Percentiles rank a stretch among this genome's conserved stretches.
phyloP scores from a whole-genome alignment of 2,888 invertebrate species.

The Stegana nigrithorax region DNA sequence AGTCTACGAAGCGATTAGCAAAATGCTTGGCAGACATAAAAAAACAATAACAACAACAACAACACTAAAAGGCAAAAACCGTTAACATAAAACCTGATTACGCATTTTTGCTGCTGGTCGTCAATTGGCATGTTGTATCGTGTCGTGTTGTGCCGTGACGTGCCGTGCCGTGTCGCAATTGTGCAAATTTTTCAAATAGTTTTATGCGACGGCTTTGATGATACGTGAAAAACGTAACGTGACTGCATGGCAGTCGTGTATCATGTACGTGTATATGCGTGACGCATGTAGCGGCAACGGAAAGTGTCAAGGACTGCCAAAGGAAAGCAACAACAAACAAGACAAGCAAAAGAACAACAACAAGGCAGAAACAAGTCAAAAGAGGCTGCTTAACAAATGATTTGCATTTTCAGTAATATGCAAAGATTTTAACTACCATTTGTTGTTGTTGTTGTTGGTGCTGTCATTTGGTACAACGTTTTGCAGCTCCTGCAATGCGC shows the following conservation, averaged over 20 bases:
- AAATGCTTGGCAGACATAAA: too few species aligned
- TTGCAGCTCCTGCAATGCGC: neutral
- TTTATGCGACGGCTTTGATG: too few species aligned
- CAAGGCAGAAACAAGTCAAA: neutral
- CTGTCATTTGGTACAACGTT: neutral
- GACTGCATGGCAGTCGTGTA: too few species aligned
- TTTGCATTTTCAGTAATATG: conserved; percentile 57
- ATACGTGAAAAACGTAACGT: too few species aligned
- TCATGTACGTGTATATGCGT: too few species aligned
- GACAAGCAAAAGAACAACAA: conserved; percentile 1
- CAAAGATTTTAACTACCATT: too few species aligned
- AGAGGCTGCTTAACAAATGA: conserved; percentile 41
- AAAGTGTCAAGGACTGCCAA: neutral
- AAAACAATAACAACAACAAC: too few species aligned
- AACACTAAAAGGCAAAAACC: neutral
- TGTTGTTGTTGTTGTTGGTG: neutral
- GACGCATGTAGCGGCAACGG: neutral
- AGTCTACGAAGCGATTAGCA: too few species aligned
- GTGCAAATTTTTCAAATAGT: conserved; percentile 19
- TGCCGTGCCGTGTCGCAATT: conserved; percentile 15
- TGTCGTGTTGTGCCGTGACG: too few species aligned
- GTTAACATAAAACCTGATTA: neutral
- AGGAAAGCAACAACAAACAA: neutral
- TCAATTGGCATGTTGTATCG: neutral
- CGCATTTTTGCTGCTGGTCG: neutral